Evolutionary conservation across 2,888 invertebrate genomes (phyloP).

Genomic region (Hypercompe scribonia): DNA sequence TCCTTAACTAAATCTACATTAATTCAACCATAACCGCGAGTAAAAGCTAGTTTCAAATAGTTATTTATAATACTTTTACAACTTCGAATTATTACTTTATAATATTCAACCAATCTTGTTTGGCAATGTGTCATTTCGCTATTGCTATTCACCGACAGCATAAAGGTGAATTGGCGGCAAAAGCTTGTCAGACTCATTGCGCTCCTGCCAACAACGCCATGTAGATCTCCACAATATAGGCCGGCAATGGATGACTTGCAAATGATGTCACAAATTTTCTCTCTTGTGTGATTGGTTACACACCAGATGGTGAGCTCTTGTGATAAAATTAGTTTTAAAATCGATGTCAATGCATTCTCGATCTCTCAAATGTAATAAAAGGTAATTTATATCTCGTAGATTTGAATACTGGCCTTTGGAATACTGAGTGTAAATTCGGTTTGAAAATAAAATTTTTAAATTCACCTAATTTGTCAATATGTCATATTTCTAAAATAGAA

Average conservation of each 20-base stretch:
- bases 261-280: slow-evolving; percentile 39
- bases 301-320: background rate
- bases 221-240: slow-evolving; percentile 40
- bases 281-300: slow-evolving; percentile 14
- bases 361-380: too few species aligned
- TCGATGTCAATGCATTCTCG: too few species aligned
- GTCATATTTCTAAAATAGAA: too few species aligned
- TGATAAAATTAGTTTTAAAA: too few species aligned
- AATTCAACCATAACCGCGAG: too few species aligned
- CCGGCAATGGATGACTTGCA: slow-evolving; percentile 43
- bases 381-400: too few species aligned
- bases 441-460: too few species aligned
- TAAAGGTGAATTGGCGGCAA: slow-evolving; percentile 67
- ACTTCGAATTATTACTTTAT: background rate
- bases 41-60: too few species aligned
- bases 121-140: slow-evolving; percentile 53
- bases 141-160: slow-evolving; percentile 67
- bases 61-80: background rate
- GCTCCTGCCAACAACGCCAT: slow-evolving; percentile 40
- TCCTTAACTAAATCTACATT: too few species aligned
- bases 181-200: slow-evolving; percentile 65
- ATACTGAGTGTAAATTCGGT: too few species aligned
- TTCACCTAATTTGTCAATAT: too few species aligned
- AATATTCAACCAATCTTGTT: slow-evolving; percentile 18
- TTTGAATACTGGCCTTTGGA: too few species aligned